Evolutionary conservation across 1,140 invertebrate genomes (phyloP).

Genomic region (Drosophila fuyamai): DNA sequence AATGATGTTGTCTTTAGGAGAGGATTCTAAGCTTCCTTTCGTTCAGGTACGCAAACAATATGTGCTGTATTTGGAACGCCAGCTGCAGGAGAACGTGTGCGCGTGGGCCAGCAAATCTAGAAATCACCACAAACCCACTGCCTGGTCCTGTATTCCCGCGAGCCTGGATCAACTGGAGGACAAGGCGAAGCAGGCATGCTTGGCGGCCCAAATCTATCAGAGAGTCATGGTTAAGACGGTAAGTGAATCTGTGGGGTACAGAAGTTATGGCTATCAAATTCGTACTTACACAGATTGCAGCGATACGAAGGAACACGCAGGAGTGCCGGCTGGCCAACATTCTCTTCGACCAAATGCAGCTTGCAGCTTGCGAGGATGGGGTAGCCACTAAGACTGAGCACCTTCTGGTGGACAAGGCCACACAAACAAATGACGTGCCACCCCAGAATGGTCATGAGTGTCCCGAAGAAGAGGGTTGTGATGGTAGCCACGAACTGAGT

Average conservation of each 20-base stretch:
- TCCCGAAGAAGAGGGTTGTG: conserved; percentile 14
- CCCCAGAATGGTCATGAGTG: conserved; percentile 3
- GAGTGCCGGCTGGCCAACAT: conserved; percentile 58
- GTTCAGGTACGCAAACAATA: conserved; percentile 75
- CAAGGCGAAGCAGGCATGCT: conserved; percentile 64
- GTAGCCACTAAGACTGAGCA: not conserved
- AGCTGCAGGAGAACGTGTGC: conserved; percentile 71
- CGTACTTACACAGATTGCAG: conserved; percentile 49
- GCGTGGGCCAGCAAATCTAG: conserved; percentile 59
- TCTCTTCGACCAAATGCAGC: conserved; percentile 59
- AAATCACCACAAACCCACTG: conserved; percentile 67
- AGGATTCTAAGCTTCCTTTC: not conserved
- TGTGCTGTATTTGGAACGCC: conserved; percentile 67
- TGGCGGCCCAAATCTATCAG: conserved; percentile 70
- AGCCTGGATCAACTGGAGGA: conserved; percentile 59
- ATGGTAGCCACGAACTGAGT: conserved; percentile 39
- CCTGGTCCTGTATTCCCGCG: conserved; percentile 55
- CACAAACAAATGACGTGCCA: conserved; percentile 49
- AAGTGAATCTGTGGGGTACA: not conserved
- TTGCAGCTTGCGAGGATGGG: not conserved
- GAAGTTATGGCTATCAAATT: not conserved
- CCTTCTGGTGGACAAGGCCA: conserved; percentile 40
- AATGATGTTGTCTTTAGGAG: not conserved
- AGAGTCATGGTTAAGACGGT: conserved; percentile 79
- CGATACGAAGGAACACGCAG: conserved; percentile 59